phyloP scores from a whole-genome alignment of 2,888 invertebrate genomes.

The Chrysodeixis includens region DNA sequence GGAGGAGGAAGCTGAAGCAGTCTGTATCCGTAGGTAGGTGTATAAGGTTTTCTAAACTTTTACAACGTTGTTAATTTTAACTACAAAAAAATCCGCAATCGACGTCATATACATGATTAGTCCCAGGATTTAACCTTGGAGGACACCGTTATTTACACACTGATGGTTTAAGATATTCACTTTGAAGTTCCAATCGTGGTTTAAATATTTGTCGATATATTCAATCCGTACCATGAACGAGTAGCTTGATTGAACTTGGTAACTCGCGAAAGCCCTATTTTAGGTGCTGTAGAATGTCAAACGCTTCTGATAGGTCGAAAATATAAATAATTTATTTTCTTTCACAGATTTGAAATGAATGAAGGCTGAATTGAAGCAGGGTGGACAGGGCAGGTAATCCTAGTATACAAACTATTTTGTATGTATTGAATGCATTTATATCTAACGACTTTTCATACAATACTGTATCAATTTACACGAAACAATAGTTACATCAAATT shows the following conservation, averaged over 20 bases:
- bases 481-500: neutral
- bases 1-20: constrained; percentile 75
- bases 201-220: neutral
- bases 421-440: constrained; percentile 58
- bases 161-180: neutral
- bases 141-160: neutral
- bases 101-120: neutral
- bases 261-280: neutral
- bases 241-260: no score
- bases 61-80: no score
- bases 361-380: constrained; percentile 54
- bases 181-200: neutral
- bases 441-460: constrained; percentile 18
- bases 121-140: neutral
- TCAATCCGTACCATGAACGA: neutral
- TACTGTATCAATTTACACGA: constrained; percentile 5
- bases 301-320: neutral
- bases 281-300: neutral
- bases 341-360: constrained; percentile 55
- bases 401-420: constrained; percentile 46
- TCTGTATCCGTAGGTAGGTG: constrained; percentile 58
- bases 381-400: constrained; percentile 34
- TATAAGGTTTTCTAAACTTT: no score
- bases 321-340: neutral
- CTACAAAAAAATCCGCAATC: no score